phyloP scores from a whole-genome alignment of 2,888 invertebrate species.

The Stegana nigrithorax region DNA sequence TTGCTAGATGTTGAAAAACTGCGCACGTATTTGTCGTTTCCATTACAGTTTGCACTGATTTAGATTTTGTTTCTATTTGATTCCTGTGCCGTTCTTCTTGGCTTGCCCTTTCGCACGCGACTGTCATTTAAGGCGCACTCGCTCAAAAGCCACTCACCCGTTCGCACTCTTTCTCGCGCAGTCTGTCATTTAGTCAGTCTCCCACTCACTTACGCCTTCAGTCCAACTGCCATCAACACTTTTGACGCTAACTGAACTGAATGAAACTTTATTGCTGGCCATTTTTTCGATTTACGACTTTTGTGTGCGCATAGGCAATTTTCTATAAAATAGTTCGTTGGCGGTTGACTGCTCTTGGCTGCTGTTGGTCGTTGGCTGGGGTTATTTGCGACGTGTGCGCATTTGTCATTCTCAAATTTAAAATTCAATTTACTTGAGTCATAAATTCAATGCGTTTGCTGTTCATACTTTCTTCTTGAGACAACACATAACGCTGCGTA shows the following conservation, averaged over 20 bases:
- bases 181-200: conserved; percentile 43
- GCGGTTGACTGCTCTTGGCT: not conserved
- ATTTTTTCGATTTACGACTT: conserved; percentile 57
- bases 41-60: conserved; percentile 61
- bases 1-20: conserved; percentile 35
- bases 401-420: conserved; percentile 66
- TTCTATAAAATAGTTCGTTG: conserved; percentile 28
- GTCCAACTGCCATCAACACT: conserved; percentile 50
- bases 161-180: not conserved
- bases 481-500: too few relatives aligned
- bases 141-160: conserved; percentile 39
- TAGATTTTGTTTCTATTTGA: conserved; percentile 46
- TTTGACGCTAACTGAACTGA: conserved; percentile 24
- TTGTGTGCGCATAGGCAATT: conserved; percentile 50
- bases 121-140: conserved; percentile 41
- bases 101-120: too few relatives aligned
- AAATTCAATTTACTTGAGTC: conserved; percentile 65
- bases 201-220: too few relatives aligned
- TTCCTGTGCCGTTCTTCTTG: conserved; percentile 33
- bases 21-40: conserved; percentile 59
- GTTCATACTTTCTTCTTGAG: too few relatives aligned
- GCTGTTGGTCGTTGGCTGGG: conserved; percentile 15
- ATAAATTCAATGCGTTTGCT: conserved; percentile 54
- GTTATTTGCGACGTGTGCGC: conserved; percentile 50
- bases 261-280: conserved; percentile 51